These are phyloP conservation scores for Paracentrotus lividus DNA, from an alignment of 53 echinoderm and acorn worm species.

Conservation along the genomic window DNA sequence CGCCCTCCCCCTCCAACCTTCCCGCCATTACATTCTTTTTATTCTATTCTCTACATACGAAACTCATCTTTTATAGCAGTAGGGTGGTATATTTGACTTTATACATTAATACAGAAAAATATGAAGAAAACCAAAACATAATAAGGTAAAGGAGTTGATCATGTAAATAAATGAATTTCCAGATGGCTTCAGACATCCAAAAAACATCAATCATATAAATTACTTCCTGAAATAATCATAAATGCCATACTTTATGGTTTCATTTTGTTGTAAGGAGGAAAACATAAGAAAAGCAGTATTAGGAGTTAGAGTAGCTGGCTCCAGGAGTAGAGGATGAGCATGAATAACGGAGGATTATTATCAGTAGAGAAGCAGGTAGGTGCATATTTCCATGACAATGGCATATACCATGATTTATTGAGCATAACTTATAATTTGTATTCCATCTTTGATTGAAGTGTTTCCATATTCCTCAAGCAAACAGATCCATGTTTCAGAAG, in stretches of 20 bases:
- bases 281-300: neutral
- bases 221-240: neutral
- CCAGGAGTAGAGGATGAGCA: neutral
- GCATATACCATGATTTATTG: constrained; percentile 9
- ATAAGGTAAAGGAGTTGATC: neutral
- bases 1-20: neutral
- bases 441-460: neutral
- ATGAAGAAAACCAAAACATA: neutral
- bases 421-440: neutral
- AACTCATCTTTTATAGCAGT: neutral
- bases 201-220: neutral
- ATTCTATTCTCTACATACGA: neutral
- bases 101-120: neutral
- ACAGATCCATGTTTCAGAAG: too few species aligned
- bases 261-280: neutral
- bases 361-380: neutral
- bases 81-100: neutral
- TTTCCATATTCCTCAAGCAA: too few species aligned
- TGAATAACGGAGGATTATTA: constrained; percentile 11
- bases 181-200: neutral
- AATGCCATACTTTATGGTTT: neutral
- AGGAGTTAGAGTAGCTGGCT: neutral
- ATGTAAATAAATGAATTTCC: neutral
- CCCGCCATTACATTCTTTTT: neutral
- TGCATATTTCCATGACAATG: neutral